Conservation (phyloP, 2,113 vertebrate genomes). For the Plestiodon gilberti region DNA sequence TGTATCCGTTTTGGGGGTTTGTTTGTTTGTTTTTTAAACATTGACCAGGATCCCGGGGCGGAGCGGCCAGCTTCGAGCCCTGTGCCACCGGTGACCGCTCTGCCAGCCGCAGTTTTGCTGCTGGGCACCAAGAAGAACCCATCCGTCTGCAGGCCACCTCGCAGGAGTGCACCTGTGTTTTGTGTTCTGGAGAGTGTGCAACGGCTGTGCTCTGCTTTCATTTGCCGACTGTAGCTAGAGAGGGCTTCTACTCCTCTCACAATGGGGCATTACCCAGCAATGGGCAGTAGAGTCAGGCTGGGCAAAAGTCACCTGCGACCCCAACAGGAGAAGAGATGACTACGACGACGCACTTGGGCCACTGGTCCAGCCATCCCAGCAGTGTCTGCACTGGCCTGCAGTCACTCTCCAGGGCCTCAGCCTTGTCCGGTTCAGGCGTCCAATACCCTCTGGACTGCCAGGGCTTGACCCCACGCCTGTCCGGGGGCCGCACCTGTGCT, state of each 20-base stretch:
- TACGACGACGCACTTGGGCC: too few species aligned
- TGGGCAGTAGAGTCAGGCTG: background rate
- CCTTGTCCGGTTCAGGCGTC: too few species aligned
- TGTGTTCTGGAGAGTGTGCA: background rate
- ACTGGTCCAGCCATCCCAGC: too few species aligned
- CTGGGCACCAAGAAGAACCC: background rate
- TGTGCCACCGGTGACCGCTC: background rate
- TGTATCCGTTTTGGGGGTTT: conserved; percentile 33
- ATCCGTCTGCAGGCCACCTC: background rate
- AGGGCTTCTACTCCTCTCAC: background rate
- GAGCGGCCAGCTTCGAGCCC: rapidly evolving
- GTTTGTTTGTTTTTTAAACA: conserved; percentile 63
- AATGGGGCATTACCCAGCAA: too few species aligned
- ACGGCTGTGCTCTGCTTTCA: background rate
- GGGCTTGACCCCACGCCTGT: too few species aligned
- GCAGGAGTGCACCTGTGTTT: background rate
- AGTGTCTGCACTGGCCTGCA: too few species aligned
- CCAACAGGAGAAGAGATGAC: background rate
- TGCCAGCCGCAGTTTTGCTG: conserved; percentile 30
- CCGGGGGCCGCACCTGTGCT: too few species aligned
- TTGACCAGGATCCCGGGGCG: conserved; percentile 49
- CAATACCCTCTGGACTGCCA: too few species aligned
- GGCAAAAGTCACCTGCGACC: background rate
- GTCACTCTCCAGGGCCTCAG: too few species aligned
- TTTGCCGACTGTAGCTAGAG: background rate